phyloP scores from a whole-genome alignment of 2,113 vertebrate genomes.

The Vulpes lagopus region DNA sequence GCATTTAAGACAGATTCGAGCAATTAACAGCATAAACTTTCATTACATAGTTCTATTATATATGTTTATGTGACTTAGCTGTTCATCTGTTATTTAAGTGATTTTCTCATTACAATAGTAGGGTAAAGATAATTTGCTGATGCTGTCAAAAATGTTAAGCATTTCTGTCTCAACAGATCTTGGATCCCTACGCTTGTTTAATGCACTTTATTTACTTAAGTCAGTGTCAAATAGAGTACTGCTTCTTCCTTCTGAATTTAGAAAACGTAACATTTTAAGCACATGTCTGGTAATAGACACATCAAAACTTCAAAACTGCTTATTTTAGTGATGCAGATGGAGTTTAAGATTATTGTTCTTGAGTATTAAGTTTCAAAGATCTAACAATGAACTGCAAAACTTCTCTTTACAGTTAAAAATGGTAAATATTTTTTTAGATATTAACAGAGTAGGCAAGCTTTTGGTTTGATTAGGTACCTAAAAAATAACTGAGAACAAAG shows the following conservation, averaged over 20 bases:
- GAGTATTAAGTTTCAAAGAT: constrained; percentile 58
- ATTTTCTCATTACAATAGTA: constrained; percentile 78
- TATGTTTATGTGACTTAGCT: constrained; percentile 79
- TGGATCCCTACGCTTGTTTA: constrained; percentile 59
- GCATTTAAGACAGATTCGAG: constrained; percentile 85
- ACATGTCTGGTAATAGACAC: constrained; percentile 70
- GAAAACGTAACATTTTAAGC: constrained; percentile 75
- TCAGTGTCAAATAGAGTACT: constrained; percentile 67
- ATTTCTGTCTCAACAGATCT: constrained; percentile 68
- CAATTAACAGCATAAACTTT: constrained; percentile 86
- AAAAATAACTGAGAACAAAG: constrained; percentile 55
- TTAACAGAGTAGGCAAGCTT: constrained; percentile 43
- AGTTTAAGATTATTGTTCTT: constrained; percentile 50
- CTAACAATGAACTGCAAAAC: constrained; percentile 51
- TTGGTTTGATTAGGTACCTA: not conserved
- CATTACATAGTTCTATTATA: constrained; percentile 83
- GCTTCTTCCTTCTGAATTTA: constrained; percentile 76
- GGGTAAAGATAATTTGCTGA: constrained; percentile 83
- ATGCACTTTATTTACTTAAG: constrained; percentile 73
- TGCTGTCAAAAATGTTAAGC: constrained; percentile 76
- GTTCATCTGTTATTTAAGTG: constrained; percentile 85
- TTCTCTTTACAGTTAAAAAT: constrained; percentile 58
- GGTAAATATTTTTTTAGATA: constrained; percentile 18
- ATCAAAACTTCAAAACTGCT: constrained; percentile 66
- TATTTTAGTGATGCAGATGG: constrained; percentile 45